Conservation (phyloP, 2,113 vertebrate species). For the Geothlypis trichas region DNA sequence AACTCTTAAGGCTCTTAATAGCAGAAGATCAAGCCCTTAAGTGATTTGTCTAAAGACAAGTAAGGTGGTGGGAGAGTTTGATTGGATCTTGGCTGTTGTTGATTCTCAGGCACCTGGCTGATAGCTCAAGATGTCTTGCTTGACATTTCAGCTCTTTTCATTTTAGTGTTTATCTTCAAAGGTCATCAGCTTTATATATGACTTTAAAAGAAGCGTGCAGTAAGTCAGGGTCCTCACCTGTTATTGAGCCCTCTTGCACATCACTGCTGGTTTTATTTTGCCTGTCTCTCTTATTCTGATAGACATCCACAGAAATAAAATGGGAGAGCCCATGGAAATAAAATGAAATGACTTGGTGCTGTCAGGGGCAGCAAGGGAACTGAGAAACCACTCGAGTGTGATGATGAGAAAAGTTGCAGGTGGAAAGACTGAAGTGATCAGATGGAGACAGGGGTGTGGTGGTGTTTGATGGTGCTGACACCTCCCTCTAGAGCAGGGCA, state of each 20-base stretch:
- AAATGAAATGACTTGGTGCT: not conserved
- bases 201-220: not conserved
- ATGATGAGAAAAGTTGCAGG: not conserved
- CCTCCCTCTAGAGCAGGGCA: not conserved
- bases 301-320: not conserved
- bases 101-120: conserved; percentile 31
- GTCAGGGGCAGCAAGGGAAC: not conserved
- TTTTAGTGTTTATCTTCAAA: conserved; percentile 27
- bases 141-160: conserved; percentile 54
- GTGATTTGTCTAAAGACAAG: conserved; percentile 26
- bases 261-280: not conserved
- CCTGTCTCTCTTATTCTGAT: not conserved
- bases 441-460: not conserved
- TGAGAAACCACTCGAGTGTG: not conserved
- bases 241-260: not conserved
- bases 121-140: conserved; percentile 45
- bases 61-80: not conserved
- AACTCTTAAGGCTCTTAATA: conserved; percentile 11
- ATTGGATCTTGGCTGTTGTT: conserved; percentile 22
- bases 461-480: not conserved
- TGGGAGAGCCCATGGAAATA: not conserved
- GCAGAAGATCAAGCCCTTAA: conserved; percentile 24
- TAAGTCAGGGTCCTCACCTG: not conserved
- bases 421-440: not conserved
- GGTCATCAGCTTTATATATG: not conserved